Conservation (phyloP, 2,113 vertebrate species). For the Irena cyanogastra region DNA sequence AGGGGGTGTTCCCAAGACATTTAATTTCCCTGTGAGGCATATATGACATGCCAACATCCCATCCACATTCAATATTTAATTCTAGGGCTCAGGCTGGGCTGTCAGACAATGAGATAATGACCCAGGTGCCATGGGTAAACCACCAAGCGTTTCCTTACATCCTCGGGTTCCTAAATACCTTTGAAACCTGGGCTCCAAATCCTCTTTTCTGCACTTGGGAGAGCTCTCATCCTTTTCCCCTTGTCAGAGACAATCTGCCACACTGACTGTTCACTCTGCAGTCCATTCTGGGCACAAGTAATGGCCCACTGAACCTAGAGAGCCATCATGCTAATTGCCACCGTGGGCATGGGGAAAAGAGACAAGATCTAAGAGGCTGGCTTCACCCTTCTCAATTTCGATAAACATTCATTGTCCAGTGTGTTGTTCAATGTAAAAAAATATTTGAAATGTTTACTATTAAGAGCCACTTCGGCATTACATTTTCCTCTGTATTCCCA, state of each 20-base stretch:
- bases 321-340: not conserved
- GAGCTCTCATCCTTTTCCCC: not conserved
- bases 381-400: not conserved
- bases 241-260: not conserved
- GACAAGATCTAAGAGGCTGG: not conserved
- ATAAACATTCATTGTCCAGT: not conserved
- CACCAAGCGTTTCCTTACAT: not conserved
- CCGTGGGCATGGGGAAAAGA: not conserved
- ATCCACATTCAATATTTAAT: not conserved
- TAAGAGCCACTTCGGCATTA: not conserved
- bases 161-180: not conserved
- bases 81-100: not conserved
- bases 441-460: not conserved
- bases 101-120: not conserved
- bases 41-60: accelerated
- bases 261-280: not conserved
- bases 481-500: not conserved
- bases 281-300: not conserved
- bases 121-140: not conserved
- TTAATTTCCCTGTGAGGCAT: not conserved
- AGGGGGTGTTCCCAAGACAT: not conserved
- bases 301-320: not conserved
- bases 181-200: not conserved
- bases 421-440: not conserved
- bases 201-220: not conserved